phyloP scores from a whole-genome alignment of 2,888 invertebrate genomes.

The Drosophila neoperkinsi region DNA sequence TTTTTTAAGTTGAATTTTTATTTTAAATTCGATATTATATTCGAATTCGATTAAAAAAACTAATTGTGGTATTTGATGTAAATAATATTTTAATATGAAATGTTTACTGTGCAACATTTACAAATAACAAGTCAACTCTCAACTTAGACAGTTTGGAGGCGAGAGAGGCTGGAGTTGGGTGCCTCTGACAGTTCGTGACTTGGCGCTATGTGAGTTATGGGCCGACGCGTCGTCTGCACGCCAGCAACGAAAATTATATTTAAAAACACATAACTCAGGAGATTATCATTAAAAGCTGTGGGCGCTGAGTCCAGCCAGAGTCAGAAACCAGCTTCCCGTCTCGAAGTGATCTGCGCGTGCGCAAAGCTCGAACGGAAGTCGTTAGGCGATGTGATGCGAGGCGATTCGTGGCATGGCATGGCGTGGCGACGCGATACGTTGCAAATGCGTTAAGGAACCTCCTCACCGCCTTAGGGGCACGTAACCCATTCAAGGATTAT shows the following conservation, averaged over 20 bases:
- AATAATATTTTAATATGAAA: not conserved
- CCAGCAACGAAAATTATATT: constrained; percentile 85
- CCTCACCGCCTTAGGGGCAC: constrained; percentile 55
- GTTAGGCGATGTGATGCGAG: constrained; percentile 56
- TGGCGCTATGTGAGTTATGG: constrained; percentile 79
- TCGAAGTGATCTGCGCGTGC: constrained; percentile 66
- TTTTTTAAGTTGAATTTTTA: not conserved
- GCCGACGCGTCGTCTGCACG: constrained; percentile 76
- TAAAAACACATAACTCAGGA: constrained; percentile 85
- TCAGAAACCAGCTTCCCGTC: constrained; percentile 25
- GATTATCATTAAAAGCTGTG: constrained; percentile 85
- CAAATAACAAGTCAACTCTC: constrained; percentile 13
- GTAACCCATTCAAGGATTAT: constrained; percentile 74
- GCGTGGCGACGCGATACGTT: constrained; percentile 41
- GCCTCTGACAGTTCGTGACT: constrained; percentile 76
- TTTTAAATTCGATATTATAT: not conserved
- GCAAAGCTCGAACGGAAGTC: constrained; percentile 79
- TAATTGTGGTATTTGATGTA: not conserved
- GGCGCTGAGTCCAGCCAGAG: constrained; percentile 69
- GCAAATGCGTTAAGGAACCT: constrained; percentile 64
- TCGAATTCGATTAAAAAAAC: not conserved
- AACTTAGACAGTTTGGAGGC: constrained; percentile 39
- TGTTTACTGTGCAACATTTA: not conserved
- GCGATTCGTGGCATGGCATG: not conserved
- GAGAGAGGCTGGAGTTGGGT: constrained; percentile 22